phyloP scores from a whole-genome alignment of 2,797 vertebrate species.

The Gambelia wislizenii region DNA sequence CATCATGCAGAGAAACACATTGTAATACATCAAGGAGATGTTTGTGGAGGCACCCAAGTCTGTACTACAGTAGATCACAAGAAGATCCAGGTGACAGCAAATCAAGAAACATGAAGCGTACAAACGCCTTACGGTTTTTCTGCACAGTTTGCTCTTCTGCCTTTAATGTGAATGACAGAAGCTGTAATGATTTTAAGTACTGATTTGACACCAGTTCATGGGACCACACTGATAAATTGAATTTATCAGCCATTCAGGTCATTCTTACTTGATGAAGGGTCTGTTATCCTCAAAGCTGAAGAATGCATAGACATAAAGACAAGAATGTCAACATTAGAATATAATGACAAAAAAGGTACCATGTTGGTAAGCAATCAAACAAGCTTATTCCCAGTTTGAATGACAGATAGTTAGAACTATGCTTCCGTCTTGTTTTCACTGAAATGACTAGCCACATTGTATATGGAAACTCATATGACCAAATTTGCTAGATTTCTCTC shows the following conservation, averaged over 20 bases:
- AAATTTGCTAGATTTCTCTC: not conserved
- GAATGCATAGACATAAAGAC: constrained; percentile 84
- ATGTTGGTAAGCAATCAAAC: constrained; percentile 63
- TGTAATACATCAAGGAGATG: constrained; percentile 17
- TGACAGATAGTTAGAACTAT: constrained; percentile 42
- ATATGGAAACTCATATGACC: not conserved
- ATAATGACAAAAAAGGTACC: constrained; percentile 72
- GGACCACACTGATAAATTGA: constrained; percentile 85
- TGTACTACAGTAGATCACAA: constrained; percentile 61
- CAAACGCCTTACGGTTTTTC: constrained; percentile 71
- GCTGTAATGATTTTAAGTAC: constrained; percentile 81
- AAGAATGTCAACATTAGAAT: constrained; percentile 87
- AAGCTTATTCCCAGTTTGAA: constrained; percentile 45
- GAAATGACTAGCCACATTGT: not conserved
- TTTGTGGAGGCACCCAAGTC: constrained; percentile 66
- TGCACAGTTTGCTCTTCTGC: constrained; percentile 87
- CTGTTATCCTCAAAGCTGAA: constrained; percentile 97
- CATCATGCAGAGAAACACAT: constrained; percentile 30
- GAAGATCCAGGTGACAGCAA: constrained; percentile 61
- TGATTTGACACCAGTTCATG: constrained; percentile 83
- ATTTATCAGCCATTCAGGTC: constrained; percentile 85
- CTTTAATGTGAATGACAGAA: constrained; percentile 84
- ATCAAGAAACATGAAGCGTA: constrained; percentile 65
- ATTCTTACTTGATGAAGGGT: constrained; percentile 98
- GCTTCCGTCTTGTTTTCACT: constrained; percentile 13